phyloP scores from a whole-genome alignment of 2,797 vertebrate genomes.

The Eulemur mongoz region DNA sequence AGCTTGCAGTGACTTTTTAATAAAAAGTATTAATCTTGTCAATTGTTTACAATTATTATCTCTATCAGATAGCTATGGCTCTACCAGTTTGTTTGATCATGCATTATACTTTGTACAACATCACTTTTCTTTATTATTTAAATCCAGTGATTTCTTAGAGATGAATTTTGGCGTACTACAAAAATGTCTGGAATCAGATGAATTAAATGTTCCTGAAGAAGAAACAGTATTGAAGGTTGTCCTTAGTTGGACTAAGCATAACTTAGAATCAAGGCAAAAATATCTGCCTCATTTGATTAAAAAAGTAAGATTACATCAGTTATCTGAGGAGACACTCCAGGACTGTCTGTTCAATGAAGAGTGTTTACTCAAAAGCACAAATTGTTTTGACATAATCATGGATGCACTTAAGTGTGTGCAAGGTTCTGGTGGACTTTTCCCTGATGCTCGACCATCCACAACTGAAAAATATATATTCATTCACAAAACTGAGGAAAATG shows the following conservation, averaged over 20 bases:
- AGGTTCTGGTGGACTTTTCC: conserved; percentile 89
- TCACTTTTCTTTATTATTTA: conserved; percentile 91
- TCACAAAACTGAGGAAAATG: conserved; percentile 95
- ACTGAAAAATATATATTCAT: conserved; percentile 96
- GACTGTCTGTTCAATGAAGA: conserved; percentile 86
- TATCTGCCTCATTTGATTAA: conserved; percentile 90
- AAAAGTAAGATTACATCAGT: conserved; percentile 94
- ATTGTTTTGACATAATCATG: conserved; percentile 85
- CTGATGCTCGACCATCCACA: conserved; percentile 93
- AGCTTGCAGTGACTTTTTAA: conserved; percentile 97
- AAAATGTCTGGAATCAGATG: conserved; percentile 90
- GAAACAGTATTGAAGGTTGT: conserved; percentile 91
- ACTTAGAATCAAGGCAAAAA: conserved; percentile 86
- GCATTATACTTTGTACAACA: conserved; percentile 91
- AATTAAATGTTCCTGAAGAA: conserved; percentile 91
- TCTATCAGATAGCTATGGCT: conserved; percentile 95
- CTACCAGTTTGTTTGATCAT: conserved; percentile 87
- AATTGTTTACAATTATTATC: conserved; percentile 94
- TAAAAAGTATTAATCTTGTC: conserved; percentile 92
- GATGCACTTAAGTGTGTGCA: conserved; percentile 88
- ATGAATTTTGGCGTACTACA: conserved; percentile 92
- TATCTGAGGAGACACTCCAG: conserved; percentile 89
- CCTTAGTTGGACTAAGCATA: conserved; percentile 91
- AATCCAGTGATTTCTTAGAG: conserved; percentile 93
- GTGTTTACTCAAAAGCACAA: conserved; percentile 84